Base-by-base conservation (phyloP, 2,113 vertebrate genomes). In the Oncorhynchus masou region DNA sequence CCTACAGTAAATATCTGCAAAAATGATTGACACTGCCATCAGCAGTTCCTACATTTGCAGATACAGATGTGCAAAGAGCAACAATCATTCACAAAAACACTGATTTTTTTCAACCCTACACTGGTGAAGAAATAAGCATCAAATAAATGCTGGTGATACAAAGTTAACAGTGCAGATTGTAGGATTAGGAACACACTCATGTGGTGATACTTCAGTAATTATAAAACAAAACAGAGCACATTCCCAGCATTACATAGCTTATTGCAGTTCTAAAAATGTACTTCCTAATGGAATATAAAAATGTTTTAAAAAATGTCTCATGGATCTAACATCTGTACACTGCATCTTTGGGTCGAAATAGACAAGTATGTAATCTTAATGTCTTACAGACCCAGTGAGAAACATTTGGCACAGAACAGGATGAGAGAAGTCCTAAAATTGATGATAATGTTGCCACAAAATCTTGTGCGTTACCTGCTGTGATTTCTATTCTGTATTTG, bases 11-110 rank as follows among this genome's bases (percentile, higher is more conserved):
- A 68, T 27, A 39, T n/a, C 19, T 68, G 31, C 29, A 31, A 31
- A 68, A 34, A 1, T 39, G 15, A 68, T 68, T 34, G 5, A 34
- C 67, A 34, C 29, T 34, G 67, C 25, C 67, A 68, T 68, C 67
- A 68, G 67, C 39, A 68, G 67, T 31, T 68, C 19, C 67, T 20
- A 20, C 4, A n/a, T 39, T 68, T 68, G 27, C 31, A 68, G 29
- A 68, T 68, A 39, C 19, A n/a, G 12, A 68, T 45, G 67, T 68
- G 67, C 67, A 39, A 68, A 68, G 31, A 31, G 19, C 67, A 68
- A 34, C 20, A 68, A 39, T n/a, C 19, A 68, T 39, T 68, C 27
- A 68, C 29, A 39, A 45, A 68, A 19, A 27, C 29, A 68, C 31
- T 19, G 29, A 20, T 68, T 68, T 39, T 49, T 51, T 11, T 8